Evolutionary conservation across 2,888 invertebrate species (phyloP).

Genomic region (Drosophila putrida): DNA sequence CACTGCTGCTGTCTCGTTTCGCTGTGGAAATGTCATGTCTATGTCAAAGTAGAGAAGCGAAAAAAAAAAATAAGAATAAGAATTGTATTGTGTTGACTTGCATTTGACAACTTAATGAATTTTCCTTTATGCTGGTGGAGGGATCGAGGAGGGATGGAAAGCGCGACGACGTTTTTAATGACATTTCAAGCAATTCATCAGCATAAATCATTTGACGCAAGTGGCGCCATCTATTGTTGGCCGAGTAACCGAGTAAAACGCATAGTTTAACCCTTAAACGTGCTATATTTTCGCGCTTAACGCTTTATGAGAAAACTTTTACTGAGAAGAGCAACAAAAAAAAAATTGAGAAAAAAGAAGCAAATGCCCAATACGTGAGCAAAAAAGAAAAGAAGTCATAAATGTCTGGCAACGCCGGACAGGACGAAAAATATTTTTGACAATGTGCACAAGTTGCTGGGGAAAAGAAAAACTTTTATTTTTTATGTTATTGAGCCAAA

Average conservation of each 20-base stretch:
- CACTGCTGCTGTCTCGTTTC: slow-evolving; percentile 11
- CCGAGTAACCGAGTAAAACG: neutral
- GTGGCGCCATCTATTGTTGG: slow-evolving; percentile 47
- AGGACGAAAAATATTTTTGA: slow-evolving; percentile 48
- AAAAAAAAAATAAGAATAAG: neutral
- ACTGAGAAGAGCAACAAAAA: neutral
- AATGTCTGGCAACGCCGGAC: slow-evolving; percentile 58
- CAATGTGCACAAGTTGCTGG: slow-evolving; percentile 56
- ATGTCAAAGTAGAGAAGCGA: slow-evolving; percentile 53
- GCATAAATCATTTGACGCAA: slow-evolving; percentile 55
- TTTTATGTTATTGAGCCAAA: slow-evolving; percentile 51
- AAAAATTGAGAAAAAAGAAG: neutral
- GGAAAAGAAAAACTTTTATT: slow-evolving; percentile 50
- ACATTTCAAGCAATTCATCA: slow-evolving; percentile 62
- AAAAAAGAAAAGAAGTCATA: slow-evolving; percentile 27
- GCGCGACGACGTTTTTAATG: slow-evolving; percentile 44
- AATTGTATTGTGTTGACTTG: slow-evolving; percentile 78
- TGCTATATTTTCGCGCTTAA: slow-evolving; percentile 34
- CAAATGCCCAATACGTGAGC: slow-evolving; percentile 68
- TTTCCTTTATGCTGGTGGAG: slow-evolving; percentile 42
- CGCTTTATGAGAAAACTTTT: slow-evolving; percentile 75
- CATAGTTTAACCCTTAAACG: slow-evolving; percentile 61
- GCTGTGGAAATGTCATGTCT: slow-evolving; percentile 63
- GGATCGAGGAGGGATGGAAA: neutral
- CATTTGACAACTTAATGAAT: slow-evolving; percentile 80